Conservation (phyloP, 2,113 vertebrate genomes). For the Cheirogaleus medius region DNA sequence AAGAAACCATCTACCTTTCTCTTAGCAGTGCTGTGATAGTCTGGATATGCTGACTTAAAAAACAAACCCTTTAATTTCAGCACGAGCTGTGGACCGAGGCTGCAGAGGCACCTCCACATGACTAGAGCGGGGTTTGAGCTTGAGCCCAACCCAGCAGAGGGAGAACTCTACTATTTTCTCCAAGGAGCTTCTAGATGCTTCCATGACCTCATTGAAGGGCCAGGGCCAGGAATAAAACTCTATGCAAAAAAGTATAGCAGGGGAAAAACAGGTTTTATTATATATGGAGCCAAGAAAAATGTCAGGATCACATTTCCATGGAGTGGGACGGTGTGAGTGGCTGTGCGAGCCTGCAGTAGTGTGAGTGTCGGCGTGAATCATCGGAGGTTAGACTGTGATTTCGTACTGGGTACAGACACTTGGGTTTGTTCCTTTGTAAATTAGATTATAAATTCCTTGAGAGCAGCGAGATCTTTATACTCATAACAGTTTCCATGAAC, state of each 20-base stretch:
- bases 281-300: neutral
- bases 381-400: neutral
- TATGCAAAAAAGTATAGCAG: neutral
- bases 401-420: neutral
- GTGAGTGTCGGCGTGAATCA: neutral
- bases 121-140: neutral
- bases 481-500: neutral
- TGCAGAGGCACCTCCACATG: neutral
- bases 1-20: neutral
- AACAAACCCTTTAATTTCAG: neutral
- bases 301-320: neutral
- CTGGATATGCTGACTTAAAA: neutral
- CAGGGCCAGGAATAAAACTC: neutral
- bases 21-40: neutral
- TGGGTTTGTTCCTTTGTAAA: neutral
- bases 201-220: neutral
- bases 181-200: conserved; percentile 24
- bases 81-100: neutral
- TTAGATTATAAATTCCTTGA: neutral
- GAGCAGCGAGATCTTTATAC: neutral
- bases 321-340: neutral
- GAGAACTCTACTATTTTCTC: neutral
- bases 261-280: neutral
- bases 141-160: neutral
- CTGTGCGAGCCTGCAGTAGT: neutral